Conservation (phyloP, 2,797 vertebrate genomes). For the Brotula barbata region DNA sequence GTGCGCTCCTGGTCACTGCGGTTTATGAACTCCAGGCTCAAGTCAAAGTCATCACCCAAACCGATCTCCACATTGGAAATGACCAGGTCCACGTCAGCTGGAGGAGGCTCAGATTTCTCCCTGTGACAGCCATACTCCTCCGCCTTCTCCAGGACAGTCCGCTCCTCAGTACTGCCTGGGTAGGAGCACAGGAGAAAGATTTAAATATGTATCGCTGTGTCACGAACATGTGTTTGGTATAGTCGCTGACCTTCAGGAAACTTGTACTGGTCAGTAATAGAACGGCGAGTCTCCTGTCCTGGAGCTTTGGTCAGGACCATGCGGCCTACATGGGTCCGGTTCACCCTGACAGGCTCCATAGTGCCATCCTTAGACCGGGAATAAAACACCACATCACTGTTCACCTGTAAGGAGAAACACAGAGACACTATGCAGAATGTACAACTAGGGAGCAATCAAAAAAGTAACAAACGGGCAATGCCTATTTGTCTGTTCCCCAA, state of each 20-base stretch:
- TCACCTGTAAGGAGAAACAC: conserved; percentile 79
- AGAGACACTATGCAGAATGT: background rate
- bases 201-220: too few species aligned
- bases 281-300: conserved; percentile 75
- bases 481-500: too few species aligned
- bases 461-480: background rate
- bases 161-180: conserved; percentile 87
- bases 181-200: too few species aligned
- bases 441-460: background rate
- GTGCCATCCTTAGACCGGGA: conserved; percentile 82
- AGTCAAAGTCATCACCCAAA: conserved; percentile 84
- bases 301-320: conserved; percentile 88
- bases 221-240: background rate
- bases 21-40: conserved; percentile 86
- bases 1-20: conserved; percentile 74
- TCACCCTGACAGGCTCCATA: conserved; percentile 77
- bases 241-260: conserved; percentile 86
- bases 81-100: conserved; percentile 82
- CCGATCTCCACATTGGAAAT: conserved; percentile 79
- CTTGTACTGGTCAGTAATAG: conserved; percentile 91
- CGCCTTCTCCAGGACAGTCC: conserved; percentile 87
- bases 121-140: conserved; percentile 85
- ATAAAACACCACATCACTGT: conserved; percentile 91
- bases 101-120: conserved; percentile 56
- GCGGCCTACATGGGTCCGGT: conserved; percentile 83